Conservation (phyloP, 1,140 invertebrate genomes). For the Eumeta japonica region DNA sequence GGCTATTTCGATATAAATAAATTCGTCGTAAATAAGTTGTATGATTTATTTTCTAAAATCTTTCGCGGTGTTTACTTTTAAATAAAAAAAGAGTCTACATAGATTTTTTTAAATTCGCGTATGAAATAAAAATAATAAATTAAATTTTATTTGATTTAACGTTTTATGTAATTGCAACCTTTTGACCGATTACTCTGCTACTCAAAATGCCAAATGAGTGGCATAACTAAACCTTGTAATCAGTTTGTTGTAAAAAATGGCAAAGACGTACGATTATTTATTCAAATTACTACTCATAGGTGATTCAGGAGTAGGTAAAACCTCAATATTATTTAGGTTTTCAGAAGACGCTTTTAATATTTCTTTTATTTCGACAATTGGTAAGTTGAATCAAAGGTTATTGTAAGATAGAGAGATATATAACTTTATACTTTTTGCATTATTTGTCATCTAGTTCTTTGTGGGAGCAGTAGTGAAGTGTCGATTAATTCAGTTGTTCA, state of each 20-base stretch:
- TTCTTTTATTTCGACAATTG: conserved; percentile 97
- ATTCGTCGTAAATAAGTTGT: too few relatives aligned
- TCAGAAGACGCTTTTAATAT: conserved; percentile 98
- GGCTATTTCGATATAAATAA: too few relatives aligned
- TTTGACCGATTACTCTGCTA: conserved; percentile 34
- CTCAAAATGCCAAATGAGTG: conserved; percentile 53
- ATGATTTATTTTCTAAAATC: too few relatives aligned
- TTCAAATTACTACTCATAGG: conserved; percentile 98
- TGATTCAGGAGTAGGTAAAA: conserved; percentile 97
- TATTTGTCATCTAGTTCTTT: conserved; percentile 39
- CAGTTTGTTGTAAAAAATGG: conserved; percentile 68
- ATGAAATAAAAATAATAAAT: too few relatives aligned
- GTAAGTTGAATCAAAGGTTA: conserved; percentile 65
- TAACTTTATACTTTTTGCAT: conserved; percentile 39
- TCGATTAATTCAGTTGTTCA: too few relatives aligned
- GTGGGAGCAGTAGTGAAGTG: too few relatives aligned
- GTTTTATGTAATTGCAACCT: conserved; percentile 19
- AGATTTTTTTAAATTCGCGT: too few relatives aligned
- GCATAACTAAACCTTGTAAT: conserved; percentile 37
- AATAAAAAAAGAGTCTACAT: too few relatives aligned
- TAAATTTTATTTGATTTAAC: too few relatives aligned
- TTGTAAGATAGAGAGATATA: conserved; percentile 45
- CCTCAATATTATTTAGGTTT: conserved; percentile 96
- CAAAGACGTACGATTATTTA: conserved; percentile 95
- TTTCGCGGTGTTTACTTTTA: too few relatives aligned